Percentiles rank a stretch among this genome's conserved stretches.
Evolutionary conservation across 1,140 invertebrate genomes (phyloP).

Genomic region (Hydropsyche tenuis): DNA sequence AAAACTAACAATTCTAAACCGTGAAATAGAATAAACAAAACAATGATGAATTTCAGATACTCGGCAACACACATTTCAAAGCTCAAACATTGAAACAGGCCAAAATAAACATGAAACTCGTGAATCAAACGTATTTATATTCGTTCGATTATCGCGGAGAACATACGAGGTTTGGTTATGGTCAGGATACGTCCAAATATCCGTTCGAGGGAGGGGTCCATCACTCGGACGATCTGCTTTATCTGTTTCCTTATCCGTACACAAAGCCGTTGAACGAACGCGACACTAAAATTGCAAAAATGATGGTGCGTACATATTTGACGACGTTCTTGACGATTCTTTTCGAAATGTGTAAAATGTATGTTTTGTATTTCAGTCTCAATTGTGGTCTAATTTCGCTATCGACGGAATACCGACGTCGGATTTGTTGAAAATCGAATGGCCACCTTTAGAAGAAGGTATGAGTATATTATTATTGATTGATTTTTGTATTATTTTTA

Average conservation of each 20-base stretch:
- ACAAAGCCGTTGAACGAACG: constrained; percentile 52
- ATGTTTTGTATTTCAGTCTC: constrained; percentile 5
- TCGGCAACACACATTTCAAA: constrained; percentile 9
- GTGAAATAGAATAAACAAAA: no score
- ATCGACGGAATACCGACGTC: constrained; percentile 17
- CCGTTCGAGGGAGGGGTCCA: constrained; percentile 58
- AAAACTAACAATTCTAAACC: no score
- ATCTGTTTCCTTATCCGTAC: constrained; percentile 52
- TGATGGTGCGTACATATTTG: constrained; percentile 50
- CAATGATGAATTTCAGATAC: constrained; percentile 31
- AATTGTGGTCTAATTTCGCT: constrained; percentile 27
- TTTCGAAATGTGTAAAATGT: background rate
- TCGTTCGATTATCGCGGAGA: constrained; percentile 36
- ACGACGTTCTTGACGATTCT: no score
- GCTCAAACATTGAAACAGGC: constrained; percentile 32
- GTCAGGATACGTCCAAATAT: constrained; percentile 53
- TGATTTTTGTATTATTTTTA: no score
- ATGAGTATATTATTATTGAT: background rate
- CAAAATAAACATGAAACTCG: constrained; percentile 19
- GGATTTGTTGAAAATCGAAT: background rate
- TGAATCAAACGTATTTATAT: constrained; percentile 29
- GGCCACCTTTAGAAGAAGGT: constrained; percentile 7
- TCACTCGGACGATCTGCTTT: constrained; percentile 57
- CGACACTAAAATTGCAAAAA: constrained; percentile 53
- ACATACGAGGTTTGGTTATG: constrained; percentile 54